Evolutionary conservation across 2,797 vertebrate genomes (phyloP).

Genomic region (Parotocinclus haroldoi): DNA sequence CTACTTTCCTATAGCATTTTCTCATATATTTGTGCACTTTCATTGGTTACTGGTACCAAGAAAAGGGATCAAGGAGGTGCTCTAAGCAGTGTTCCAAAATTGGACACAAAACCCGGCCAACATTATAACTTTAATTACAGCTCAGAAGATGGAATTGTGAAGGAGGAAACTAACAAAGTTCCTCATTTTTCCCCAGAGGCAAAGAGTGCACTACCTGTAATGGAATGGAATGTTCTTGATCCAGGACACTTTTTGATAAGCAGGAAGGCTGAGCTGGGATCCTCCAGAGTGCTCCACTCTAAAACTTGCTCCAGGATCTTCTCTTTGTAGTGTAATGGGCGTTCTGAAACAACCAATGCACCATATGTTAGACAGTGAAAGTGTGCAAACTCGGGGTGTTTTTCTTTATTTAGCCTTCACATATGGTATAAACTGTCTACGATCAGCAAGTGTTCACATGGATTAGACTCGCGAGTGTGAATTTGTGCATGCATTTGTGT

Average conservation of each 20-base stretch:
- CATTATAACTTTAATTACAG: too few species aligned
- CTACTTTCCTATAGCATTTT: too few species aligned
- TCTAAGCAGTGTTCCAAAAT: too few species aligned
- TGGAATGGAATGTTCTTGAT: constrained; percentile 41
- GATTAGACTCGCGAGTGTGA: background rate
- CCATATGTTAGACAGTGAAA: background rate
- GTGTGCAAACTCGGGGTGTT: background rate
- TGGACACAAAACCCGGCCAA: too few species aligned
- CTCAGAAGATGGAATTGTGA: too few species aligned
- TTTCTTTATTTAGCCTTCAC: background rate
- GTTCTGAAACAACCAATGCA: constrained; percentile 68
- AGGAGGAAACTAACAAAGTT: background rate
- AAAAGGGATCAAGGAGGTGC: too few species aligned
- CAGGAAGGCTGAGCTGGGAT: constrained; percentile 84
- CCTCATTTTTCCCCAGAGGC: background rate
- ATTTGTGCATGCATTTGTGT: background rate
- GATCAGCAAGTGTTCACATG: background rate
- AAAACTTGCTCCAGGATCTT: constrained; percentile 90
- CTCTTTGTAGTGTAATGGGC: constrained; percentile 89
- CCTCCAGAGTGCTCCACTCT: constrained; percentile 84
- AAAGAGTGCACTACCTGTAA: constrained; percentile 56
- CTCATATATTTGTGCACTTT: too few species aligned
- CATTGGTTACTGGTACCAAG: too few species aligned
- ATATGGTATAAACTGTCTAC: background rate
- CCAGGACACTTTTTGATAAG: constrained; percentile 83